Percentiles rank a stretch among this genome's conserved stretches.
phyloP scores from a whole-genome alignment of 2,797 vertebrate species.

The Clamator glandarius region DNA sequence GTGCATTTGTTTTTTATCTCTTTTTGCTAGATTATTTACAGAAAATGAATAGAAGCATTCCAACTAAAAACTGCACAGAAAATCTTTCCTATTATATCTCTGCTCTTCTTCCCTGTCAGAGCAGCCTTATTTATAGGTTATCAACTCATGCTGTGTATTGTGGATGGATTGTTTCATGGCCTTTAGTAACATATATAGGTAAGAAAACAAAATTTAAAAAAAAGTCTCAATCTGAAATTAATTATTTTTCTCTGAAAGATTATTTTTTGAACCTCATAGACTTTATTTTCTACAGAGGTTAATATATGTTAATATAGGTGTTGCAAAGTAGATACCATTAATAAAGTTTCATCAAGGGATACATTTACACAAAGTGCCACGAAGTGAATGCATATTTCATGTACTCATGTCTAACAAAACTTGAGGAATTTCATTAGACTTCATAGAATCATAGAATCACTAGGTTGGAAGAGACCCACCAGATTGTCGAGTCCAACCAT shows the following conservation, averaged over 20 bases:
- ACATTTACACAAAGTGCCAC: background rate
- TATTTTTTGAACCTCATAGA: background rate
- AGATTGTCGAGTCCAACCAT: no score
- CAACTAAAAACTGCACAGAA: background rate
- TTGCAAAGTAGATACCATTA: background rate
- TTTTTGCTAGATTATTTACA: background rate
- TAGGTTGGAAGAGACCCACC: no score
- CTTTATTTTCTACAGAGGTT: background rate
- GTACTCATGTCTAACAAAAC: background rate
- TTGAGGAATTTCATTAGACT: fast-evolving
- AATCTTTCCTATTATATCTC: background rate
- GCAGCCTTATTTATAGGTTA: background rate
- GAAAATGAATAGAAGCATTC: background rate
- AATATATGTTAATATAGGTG: background rate
- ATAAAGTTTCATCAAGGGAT: background rate
- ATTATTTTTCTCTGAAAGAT: background rate
- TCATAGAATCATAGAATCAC: no score
- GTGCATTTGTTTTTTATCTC: background rate
- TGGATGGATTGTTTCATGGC: background rate
- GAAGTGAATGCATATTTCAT: background rate
- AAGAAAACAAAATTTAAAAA: background rate
- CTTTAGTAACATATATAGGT: background rate
- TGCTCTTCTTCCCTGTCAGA: background rate
- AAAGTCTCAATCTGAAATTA: background rate
- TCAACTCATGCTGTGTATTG: background rate